Evolutionary conservation across 92 coral and sea anemone species (phyloP), one percentile per base, ranked within the genome.

Genomic region (Micromussa lordhowensis): DNA sequence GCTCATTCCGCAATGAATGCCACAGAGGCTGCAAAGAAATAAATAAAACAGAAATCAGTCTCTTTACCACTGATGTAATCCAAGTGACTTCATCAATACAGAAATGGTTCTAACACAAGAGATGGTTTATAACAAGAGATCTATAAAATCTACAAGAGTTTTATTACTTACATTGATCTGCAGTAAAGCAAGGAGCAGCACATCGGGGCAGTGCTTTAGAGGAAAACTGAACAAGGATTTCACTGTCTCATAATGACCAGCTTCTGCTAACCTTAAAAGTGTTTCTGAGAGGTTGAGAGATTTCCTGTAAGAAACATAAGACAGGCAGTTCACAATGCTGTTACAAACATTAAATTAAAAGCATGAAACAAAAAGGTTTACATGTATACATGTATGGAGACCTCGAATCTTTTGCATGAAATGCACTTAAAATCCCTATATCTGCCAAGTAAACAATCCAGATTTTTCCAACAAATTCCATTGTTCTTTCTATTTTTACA

Each of bases 161-260:
- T 26, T 22, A 58, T 36, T 32, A 81, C 96, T 91, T 90, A 98
- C 99, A 85, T 96, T 98, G 34, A 96, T 94, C 87, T 98, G 99
- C 36, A 98, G 94, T 63, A 98, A 88, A 72, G 98, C 99, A 58
- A 98, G 90, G 32, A 98, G 63, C 68, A 98, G 91, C 40, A 98
- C 96, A 75, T 98, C 99, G 18, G 99, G 99, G 68, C 98, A 98
- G 78, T 93, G 95, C 85, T 98, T 98, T 69, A 96, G 76, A 5
- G 99, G 99, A 85, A 91, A 98, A 70, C 84, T 82, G 69, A 98
- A 96, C 82, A 94, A 80, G 58, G 86, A 82, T 81, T 88, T 92
- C 57, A 96, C 99, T 12, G 92, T 88, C 88, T 98, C 99, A 79
- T 98, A 98, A 80, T 98, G 99, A 14, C 99, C 98, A 64, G 98